A percentile compares a stretch with the other conserved stretches of the same genome.
phyloP scores from a whole-genome alignment of 2,888 invertebrate genomes.

The Chrysopilus asiliformis region DNA sequence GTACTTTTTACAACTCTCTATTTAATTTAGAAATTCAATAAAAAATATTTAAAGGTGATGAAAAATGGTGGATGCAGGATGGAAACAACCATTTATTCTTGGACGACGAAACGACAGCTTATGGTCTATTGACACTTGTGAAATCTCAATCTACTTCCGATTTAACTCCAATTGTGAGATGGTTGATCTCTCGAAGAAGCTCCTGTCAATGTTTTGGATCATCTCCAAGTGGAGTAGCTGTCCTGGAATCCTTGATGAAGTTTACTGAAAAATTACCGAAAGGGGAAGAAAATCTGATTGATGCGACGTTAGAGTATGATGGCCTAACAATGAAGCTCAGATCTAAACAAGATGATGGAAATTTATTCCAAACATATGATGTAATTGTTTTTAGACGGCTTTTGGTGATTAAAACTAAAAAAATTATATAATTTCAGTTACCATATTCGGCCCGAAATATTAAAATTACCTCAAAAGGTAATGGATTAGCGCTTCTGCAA shows the following conservation, averaged over 20 bases:
- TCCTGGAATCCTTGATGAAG: conserved; percentile 50
- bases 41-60: no score
- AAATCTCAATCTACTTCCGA: conserved; percentile 51
- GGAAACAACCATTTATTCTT: conserved; percentile 55
- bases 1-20: no score
- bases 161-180: conserved; percentile 41
- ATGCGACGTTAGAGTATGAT: conserved; percentile 42
- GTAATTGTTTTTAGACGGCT: no score
- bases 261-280: conserved; percentile 41
- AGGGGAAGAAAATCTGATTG: conserved; percentile 37
- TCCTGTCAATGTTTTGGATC: no score
- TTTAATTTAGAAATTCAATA: no score
- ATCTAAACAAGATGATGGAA: conserved; percentile 62
- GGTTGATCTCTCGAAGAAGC: no score
- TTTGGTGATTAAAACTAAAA: not conserved
- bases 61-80: no score
- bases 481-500: conserved; percentile 65
- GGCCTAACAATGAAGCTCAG: conserved; percentile 45
- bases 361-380: conserved; percentile 67
- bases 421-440: conserved; percentile 17
- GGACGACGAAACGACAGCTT: conserved; percentile 72
- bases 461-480: conserved; percentile 64
- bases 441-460: conserved; percentile 43
- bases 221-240: conserved; percentile 66
- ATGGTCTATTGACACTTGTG: conserved; percentile 64